Percentiles rank a stretch among this genome's conserved stretches.
phyloP scores from a whole-genome alignment of 2,113 vertebrate species.

The Sarotherodon lohbergeri region DNA sequence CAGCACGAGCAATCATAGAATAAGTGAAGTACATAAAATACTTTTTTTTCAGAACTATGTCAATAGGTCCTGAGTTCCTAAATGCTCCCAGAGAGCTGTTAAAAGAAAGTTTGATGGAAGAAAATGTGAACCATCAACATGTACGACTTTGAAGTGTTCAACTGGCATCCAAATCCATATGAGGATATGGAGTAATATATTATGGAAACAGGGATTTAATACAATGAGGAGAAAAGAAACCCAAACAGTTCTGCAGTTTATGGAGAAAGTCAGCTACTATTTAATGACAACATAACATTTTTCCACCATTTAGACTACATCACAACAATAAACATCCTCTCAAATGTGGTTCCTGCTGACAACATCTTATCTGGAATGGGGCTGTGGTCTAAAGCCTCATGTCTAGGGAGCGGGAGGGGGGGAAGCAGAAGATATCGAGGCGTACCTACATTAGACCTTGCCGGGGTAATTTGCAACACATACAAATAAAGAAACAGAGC shows the following conservation, averaged over 20 bases:
- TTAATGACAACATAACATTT: constrained; percentile 8
- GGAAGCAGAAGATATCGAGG: constrained; percentile 9
- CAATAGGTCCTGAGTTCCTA: background rate
- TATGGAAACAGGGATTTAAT: background rate
- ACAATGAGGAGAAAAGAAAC: background rate
- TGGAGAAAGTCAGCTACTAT: background rate
- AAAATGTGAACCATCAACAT: background rate
- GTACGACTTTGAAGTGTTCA: background rate
- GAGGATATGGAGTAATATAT: background rate
- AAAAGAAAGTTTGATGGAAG: background rate
- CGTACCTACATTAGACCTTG: background rate
- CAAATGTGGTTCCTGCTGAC: constrained; percentile 55
- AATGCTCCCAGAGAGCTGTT: background rate
- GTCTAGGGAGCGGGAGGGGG: background rate
- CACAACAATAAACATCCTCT: constrained; percentile 49
- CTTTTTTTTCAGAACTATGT: background rate
- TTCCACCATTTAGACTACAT: background rate
- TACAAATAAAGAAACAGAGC: constrained; percentile 28
- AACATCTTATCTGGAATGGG: constrained; percentile 56
- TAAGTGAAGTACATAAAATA: background rate
- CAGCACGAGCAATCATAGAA: no score
- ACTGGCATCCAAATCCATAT: background rate
- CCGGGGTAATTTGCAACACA: constrained; percentile 23
- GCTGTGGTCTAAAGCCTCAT: background rate
- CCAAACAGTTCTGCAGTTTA: background rate